Conservation (phyloP, 2,797 vertebrate species). For the Remorina albescens region DNA sequence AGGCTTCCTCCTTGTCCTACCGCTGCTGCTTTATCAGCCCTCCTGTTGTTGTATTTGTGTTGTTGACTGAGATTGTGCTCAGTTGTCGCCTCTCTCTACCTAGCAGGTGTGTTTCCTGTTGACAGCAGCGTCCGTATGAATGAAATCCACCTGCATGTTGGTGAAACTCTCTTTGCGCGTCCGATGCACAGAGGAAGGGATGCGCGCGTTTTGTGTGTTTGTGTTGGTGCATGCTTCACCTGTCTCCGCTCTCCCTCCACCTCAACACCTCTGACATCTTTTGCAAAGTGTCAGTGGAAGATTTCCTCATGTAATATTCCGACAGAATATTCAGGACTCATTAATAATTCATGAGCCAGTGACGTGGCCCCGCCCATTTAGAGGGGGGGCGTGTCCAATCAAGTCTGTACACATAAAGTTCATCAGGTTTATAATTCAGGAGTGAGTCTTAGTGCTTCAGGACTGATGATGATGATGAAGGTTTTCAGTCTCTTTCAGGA, state of each 20-base stretch:
- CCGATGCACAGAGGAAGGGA: background rate
- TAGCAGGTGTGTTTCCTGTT: constrained; percentile 34
- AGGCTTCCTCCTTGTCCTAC: too few species aligned
- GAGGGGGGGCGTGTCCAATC: constrained; percentile 46
- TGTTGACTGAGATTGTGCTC: background rate
- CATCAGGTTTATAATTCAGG: background rate
- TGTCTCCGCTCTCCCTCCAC: background rate
- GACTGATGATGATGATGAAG: too few species aligned
- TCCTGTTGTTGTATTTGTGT: too few species aligned
- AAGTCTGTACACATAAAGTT: constrained; percentile 9
- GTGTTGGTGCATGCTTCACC: constrained; percentile 8
- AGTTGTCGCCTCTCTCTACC: constrained; percentile 3
- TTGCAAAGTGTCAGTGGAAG: background rate
- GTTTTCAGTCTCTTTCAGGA: too few species aligned
- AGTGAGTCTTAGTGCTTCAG: background rate
- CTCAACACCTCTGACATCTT: background rate
- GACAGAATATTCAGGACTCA: constrained; percentile 57
- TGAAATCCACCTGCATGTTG: too few species aligned
- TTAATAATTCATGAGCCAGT: constrained; percentile 60
- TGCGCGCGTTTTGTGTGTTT: constrained; percentile 5
- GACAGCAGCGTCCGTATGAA: too few species aligned
- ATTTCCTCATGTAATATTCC: constrained; percentile 49
- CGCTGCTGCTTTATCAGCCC: rapidly evolving
- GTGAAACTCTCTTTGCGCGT: constrained; percentile 18
- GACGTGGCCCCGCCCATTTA: constrained; percentile 37